These are phyloP conservation scores for Siniperca scherzeri DNA, from an alignment of 2,797 vertebrate genomes.

Conservation along the genomic window DNA sequence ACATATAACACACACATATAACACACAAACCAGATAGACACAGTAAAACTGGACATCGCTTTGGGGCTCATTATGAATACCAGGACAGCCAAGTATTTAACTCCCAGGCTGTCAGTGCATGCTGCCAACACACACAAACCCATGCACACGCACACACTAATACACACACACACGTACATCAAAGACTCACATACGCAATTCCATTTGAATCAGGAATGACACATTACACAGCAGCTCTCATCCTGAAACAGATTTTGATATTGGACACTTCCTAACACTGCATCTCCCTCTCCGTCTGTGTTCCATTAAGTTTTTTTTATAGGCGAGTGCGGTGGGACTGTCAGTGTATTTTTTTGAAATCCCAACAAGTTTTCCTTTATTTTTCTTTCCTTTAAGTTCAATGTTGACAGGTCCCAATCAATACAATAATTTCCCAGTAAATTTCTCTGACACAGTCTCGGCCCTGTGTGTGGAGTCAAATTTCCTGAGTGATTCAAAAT, in stretches of 20 bases:
- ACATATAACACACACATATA: constrained; percentile 13
- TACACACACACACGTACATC: constrained; percentile 56
- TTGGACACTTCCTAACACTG: constrained; percentile 55
- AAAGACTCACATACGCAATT: constrained; percentile 61
- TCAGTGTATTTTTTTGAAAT: constrained; percentile 16
- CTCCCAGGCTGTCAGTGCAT: constrained; percentile 76
- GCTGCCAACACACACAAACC: constrained; percentile 78
- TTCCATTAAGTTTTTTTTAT: constrained; percentile 37
- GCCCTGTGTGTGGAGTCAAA: constrained; percentile 13
- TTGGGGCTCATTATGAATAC: constrained; percentile 82
- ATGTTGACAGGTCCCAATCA: constrained; percentile 51
- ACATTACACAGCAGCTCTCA: constrained; percentile 69
- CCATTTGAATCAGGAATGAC: constrained; percentile 68
- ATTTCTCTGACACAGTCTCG: constrained; percentile 33
- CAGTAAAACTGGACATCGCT: constrained; percentile 79
- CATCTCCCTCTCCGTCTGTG: constrained; percentile 35
- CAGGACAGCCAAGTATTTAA: constrained; percentile 83
- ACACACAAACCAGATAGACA: constrained; percentile 53
- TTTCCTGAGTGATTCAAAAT: constrained; percentile 27
- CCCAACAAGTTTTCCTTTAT: constrained; percentile 19
- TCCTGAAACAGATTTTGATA: constrained; percentile 72
- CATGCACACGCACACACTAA: constrained; percentile 50
- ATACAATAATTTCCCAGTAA: constrained; percentile 29
- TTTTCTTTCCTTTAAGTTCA: constrained; percentile 31
- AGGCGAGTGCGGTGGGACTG: constrained; percentile 14